Base-by-base conservation (phyloP, 2,888 invertebrate genomes). In the Alviniconcha strummeri region DNA sequence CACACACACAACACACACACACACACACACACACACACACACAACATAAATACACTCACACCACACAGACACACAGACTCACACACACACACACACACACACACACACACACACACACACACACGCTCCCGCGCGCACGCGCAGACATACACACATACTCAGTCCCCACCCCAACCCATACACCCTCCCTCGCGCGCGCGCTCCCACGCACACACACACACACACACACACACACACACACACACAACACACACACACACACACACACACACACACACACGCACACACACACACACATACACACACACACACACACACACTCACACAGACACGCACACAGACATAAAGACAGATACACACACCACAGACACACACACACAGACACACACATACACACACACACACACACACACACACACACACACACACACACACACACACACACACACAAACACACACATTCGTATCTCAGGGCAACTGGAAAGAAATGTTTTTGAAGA, bases 1-100 rank as follows among this genome's bases (percentile, higher is more conserved):
- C 36, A 36, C 36, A 36, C 17, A 55, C 55, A n/a, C n/a, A n/a
- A 54, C 19, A 54, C 13, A 13, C 5, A n/a, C 6, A 17, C 15
- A 54, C 54, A 54, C 15, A 74, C 15, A 54, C 17, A 54, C 15
- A 15, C 15, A 74, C 74, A 5, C 54, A 74, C 54, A 74, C 54
- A 69, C 69, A n/a, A n/a, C n/a, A n/a, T n/a, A n/a, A n/a, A n/a
- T n/a, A 69, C 69, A 69, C 19, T 17, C 69, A 69, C 69, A 69
- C 69, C 69, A 5, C 69, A 17, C 69, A 5, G n/a, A 17, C 69
- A 3, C 69, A 69, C 69, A 17, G n/a, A 17, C 13, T 17, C n/a
- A n/a, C 69, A 69, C 19, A 19, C 69, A 69, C 69, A 17, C 17
- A 69, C 69, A 1, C 69, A 69, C 69, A 19, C 69, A 69, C 69